These are phyloP conservation scores for Aphelinus atriplicis DNA, from an alignment of 1,140 invertebrate species.

Conservation along the genomic window DNA sequence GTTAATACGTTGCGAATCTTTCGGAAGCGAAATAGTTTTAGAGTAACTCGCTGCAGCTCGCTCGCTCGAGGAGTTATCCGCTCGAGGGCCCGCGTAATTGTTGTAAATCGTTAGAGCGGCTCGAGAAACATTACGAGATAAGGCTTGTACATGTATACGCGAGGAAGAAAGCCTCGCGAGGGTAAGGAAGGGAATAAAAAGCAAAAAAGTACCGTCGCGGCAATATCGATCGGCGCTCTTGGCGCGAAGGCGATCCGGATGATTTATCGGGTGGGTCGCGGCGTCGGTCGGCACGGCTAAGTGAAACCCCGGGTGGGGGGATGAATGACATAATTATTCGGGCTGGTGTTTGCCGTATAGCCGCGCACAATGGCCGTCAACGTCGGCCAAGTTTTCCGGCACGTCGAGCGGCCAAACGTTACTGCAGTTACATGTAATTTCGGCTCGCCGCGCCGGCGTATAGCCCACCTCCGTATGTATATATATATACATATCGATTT, in stretches of 20 bases:
- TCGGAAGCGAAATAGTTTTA: no score
- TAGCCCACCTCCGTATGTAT: not conserved
- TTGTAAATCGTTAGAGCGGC: no score
- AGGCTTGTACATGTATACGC: no score
- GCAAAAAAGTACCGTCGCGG: no score
- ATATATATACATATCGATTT: not conserved
- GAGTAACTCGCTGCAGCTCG: no score
- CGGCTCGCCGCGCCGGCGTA: not conserved
- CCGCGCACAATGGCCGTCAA: not conserved
- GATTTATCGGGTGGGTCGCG: constrained; percentile 12
- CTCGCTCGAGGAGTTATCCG: no score
- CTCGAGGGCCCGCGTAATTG: no score
- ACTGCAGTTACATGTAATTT: constrained; percentile 10
- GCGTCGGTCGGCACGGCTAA: not conserved
- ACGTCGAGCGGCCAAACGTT: not conserved
- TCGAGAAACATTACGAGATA: no score
- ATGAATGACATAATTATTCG: constrained; percentile 33
- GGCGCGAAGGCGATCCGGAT: not conserved
- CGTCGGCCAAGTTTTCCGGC: constrained; percentile 4
- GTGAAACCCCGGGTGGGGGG: not conserved
- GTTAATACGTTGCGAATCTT: no score
- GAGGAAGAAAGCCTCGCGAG: no score
- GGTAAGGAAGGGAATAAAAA: no score
- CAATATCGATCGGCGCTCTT: no score
- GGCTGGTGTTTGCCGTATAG: constrained; percentile 17